Evolutionary conservation across 2,113 vertebrate species (phyloP).

Genomic region (Strix uralensis): DNA sequence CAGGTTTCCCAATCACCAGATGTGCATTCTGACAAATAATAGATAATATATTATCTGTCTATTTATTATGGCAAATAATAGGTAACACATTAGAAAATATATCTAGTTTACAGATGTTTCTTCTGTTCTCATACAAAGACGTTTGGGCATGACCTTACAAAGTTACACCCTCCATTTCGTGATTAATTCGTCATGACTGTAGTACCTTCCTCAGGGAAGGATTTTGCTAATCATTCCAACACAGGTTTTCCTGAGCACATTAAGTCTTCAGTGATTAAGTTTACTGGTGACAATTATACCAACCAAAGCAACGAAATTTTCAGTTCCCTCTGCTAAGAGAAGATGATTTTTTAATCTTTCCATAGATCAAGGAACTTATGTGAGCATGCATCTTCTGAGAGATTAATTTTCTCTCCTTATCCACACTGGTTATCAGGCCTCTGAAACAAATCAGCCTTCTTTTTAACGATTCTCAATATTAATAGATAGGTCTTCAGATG

Average conservation of each 20-base stretch:
- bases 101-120: not conserved
- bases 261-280: not conserved
- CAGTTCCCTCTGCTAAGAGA: rapidly evolving
- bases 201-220: not conserved
- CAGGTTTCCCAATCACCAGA: not conserved
- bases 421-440: not conserved
- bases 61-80: not conserved
- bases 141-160: not conserved
- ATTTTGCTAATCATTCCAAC: not conserved
- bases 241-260: not conserved
- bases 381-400: not conserved
- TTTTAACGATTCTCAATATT: not conserved
- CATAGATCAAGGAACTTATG: not conserved
- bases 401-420: not conserved
- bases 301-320: not conserved
- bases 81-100: not conserved
- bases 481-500: not conserved
- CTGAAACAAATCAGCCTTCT: not conserved
- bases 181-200: not conserved
- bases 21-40: not conserved
- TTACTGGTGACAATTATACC: not conserved
- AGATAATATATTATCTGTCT: not conserved
- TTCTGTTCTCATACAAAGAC: not conserved
- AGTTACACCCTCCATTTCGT: not conserved
- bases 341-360: not conserved